These are phyloP conservation scores for Sesia bembeciformis DNA, from an alignment of 2,888 invertebrate species.

Conservation along the genomic window DNA sequence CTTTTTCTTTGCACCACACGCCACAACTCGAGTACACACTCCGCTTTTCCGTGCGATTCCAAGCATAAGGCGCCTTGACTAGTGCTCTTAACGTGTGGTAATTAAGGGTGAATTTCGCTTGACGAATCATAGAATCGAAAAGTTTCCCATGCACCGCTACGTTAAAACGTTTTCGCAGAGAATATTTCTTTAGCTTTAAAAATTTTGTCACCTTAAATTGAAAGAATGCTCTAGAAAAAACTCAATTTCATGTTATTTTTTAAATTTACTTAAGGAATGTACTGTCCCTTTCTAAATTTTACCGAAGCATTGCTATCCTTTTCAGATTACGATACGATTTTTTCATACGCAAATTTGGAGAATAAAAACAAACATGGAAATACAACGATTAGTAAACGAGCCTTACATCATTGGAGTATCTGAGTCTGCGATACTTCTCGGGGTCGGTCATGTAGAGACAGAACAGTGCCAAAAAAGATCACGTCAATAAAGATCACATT, in stretches of 20 bases:
- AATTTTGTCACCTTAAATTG: slow-evolving; percentile 51
- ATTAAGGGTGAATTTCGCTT: slow-evolving; percentile 63
- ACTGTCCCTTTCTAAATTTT: no score
- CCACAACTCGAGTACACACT: slow-evolving; percentile 33
- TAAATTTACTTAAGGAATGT: no score
- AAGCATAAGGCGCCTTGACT: slow-evolving; percentile 25
- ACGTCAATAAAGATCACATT: no score
- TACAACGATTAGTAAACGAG: no score
- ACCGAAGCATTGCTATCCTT: no score
- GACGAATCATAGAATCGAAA: slow-evolving; percentile 48
- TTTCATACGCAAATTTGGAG: no score
- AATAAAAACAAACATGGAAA: no score
- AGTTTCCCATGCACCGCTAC: slow-evolving; percentile 40
- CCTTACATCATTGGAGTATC: no score
- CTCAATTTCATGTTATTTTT: slow-evolving; percentile 13
- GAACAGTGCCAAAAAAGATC: no score
- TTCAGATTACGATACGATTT: no score
- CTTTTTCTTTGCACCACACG: slow-evolving; percentile 14
- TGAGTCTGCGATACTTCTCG: no score
- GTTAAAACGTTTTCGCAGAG: slow-evolving; percentile 34
- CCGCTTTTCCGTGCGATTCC: neutral
- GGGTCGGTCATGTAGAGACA: no score
- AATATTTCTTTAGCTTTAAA: slow-evolving; percentile 37
- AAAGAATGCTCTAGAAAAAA: slow-evolving; percentile 44
- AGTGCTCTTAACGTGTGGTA: slow-evolving; percentile 57